Conservation (phyloP, 1,140 invertebrate genomes). For the Psilanteris sp. region DNA sequence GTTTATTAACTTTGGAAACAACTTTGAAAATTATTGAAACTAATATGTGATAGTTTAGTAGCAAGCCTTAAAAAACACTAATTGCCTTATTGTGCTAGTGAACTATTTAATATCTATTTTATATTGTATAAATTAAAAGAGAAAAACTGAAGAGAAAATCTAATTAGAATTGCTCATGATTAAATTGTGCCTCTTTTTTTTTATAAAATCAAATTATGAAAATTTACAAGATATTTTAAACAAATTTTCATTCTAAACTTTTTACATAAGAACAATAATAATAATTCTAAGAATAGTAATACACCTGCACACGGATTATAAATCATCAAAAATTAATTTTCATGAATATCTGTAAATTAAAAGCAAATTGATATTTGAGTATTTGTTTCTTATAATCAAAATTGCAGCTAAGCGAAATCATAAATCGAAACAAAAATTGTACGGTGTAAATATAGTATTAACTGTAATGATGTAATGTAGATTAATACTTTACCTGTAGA, state of each 20-base stretch:
- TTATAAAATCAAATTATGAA: constrained; percentile 13
- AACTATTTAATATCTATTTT: constrained; percentile 44
- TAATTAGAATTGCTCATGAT: constrained; percentile 29
- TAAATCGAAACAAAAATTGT: constrained; percentile 9
- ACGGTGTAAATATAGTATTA: constrained; percentile 40
- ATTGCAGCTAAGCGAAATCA: background rate
- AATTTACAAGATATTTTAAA: constrained; percentile 13
- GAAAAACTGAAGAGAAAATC: background rate
- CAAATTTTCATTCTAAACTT: background rate
- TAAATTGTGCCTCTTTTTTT: constrained; percentile 38
- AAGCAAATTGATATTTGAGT: background rate
- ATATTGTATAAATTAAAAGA: constrained; percentile 30
- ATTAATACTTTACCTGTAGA: constrained; percentile 34
- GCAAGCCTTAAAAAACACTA: constrained; percentile 36
- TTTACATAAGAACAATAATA: background rate
- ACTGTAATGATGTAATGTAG: constrained; percentile 13
- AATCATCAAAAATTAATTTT: no score
- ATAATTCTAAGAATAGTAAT: no score
- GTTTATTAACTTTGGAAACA: constrained; percentile 9
- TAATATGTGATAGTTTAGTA: constrained; percentile 41
- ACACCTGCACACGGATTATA: no score
- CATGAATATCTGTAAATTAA: no score
- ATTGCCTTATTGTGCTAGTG: constrained; percentile 44
- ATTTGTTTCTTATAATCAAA: constrained; percentile 2
- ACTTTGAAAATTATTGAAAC: constrained; percentile 25